Conservation (phyloP, 1,140 invertebrate species). For the Tetranychus urticae region DNA sequence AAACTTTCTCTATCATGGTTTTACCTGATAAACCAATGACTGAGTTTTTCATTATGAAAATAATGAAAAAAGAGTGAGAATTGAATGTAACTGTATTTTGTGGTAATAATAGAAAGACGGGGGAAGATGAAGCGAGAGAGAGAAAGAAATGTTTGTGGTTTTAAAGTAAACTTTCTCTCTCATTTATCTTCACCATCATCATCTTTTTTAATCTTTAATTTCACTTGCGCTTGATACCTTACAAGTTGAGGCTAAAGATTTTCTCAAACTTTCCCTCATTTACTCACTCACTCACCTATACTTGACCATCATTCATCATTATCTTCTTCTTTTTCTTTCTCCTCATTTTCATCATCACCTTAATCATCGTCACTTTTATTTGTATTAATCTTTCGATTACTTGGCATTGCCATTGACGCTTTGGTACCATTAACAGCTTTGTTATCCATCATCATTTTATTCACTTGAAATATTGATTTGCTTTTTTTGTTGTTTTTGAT, state of each 20-base stretch:
- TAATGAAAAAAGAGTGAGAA: not conserved
- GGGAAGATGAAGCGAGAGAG: not conserved
- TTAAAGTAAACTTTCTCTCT: not conserved
- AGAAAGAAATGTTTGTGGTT: not conserved
- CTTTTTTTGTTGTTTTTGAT: too few relatives aligned
- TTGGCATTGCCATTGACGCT: too few relatives aligned
- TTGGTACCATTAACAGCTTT: too few relatives aligned
- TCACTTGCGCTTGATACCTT: too few relatives aligned
- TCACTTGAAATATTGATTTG: too few relatives aligned
- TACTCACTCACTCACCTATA: not conserved
- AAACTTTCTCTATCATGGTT: not conserved
- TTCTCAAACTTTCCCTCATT: not conserved
- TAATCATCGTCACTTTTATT: too few relatives aligned
- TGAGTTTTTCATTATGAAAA: not conserved
- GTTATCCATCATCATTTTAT: too few relatives aligned
- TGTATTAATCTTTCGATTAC: too few relatives aligned
- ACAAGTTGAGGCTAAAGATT: not conserved
- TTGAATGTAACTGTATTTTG: not conserved
- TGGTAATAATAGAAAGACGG: not conserved
- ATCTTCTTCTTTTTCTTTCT: not conserved
- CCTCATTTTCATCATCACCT: not conserved
- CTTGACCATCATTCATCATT: not conserved
- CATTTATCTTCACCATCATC: not conserved
- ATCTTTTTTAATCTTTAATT: not conserved
- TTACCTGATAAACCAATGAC: not conserved